Percentiles rank a stretch among this genome's conserved stretches.
phyloP scores from a whole-genome alignment of 2,113 vertebrate species.

The Symphodus melops region DNA sequence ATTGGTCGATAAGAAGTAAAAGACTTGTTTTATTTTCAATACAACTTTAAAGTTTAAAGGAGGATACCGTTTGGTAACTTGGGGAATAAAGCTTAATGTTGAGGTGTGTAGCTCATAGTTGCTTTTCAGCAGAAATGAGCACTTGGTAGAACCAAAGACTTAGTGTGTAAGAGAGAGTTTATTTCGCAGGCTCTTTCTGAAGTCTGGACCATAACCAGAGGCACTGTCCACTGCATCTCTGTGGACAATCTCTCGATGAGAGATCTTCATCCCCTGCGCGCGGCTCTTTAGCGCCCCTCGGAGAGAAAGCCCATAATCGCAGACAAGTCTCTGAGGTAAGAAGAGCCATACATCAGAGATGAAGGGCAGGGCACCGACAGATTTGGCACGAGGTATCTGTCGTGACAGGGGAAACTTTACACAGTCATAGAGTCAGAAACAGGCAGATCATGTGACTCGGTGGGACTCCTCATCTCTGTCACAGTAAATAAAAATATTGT shows the following conservation, averaged over 20 bases:
- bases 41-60: neutral
- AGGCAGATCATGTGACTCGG: constrained; percentile 49
- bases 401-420: constrained; percentile 44
- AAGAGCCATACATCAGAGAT: constrained; percentile 39
- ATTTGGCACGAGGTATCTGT: constrained; percentile 55
- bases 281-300: constrained; percentile 93
- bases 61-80: neutral
- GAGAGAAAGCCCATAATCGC: constrained; percentile 84
- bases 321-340: constrained; percentile 73
- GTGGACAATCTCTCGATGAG: constrained; percentile 55
- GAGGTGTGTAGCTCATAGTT: constrained; percentile 15
- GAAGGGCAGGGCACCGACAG: constrained; percentile 31
- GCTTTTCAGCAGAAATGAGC: constrained; percentile 23
- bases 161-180: constrained; percentile 19
- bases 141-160: constrained; percentile 29
- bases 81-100: neutral
- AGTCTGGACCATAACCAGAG: constrained; percentile 40
- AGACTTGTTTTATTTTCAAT: neutral
- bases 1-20: neutral
- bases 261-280: constrained; percentile 71
- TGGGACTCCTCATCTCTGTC: constrained; percentile 49
- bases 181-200: constrained; percentile 26
- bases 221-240: constrained; percentile 68
- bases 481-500: constrained; percentile 37
- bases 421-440: constrained; percentile 47